phyloP scores from a whole-genome alignment of 2,797 vertebrate genomes.

The Pteropus rufus region DNA sequence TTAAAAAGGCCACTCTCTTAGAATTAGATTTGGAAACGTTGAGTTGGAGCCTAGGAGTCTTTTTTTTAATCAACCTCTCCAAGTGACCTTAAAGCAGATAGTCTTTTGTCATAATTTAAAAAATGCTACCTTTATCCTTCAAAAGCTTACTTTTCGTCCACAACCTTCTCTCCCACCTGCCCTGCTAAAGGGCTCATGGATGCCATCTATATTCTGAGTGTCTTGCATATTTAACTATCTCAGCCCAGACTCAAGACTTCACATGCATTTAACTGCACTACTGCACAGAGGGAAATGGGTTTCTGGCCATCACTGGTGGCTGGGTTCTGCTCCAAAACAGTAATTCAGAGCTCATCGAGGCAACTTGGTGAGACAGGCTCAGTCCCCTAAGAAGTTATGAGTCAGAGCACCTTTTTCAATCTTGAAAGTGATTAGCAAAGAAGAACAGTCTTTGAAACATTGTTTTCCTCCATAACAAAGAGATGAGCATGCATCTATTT shows the following conservation, averaged over 20 bases:
- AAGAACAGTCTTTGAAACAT: conserved; percentile 35
- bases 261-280: neutral
- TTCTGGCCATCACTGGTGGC: neutral
- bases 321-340: conserved; percentile 28
- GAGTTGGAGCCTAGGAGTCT: neutral
- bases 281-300: neutral
- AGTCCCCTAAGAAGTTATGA: conserved; percentile 2
- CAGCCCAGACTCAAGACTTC: neutral
- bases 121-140: neutral
- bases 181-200: neutral
- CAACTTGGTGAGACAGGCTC: neutral
- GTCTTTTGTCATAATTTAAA: neutral
- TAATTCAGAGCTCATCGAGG: neutral
- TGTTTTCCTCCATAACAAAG: conserved; percentile 56
- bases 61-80: neutral
- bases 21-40: neutral
- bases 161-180: neutral
- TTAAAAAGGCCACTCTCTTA: neutral
- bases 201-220: neutral
- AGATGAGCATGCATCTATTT: conserved; percentile 44
- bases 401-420: conserved; percentile 54
- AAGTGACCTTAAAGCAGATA: neutral
- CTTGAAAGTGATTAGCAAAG: conserved; percentile 57
- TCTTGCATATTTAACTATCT: neutral
- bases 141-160: neutral